Base-by-base conservation (phyloP, 2,888 invertebrate genomes). In the Hipparchia semele region DNA sequence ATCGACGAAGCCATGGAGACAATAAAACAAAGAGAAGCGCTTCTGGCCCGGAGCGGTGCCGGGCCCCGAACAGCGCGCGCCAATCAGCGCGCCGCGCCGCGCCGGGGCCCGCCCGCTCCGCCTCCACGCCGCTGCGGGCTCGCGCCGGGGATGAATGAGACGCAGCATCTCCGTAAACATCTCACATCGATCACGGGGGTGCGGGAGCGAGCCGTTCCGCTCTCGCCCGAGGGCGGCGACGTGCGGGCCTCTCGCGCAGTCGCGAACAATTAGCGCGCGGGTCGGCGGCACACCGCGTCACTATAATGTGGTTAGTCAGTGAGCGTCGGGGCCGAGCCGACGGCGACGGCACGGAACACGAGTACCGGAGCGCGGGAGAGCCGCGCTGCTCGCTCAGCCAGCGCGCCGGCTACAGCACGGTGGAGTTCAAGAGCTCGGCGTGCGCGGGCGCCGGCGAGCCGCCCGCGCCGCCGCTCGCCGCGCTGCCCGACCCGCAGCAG, bases 391-490 rank as follows among this genome's bases (percentile, higher is more conserved):
- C 90, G 89, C 87, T 90, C 81, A 86, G 90, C 89, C 90, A 88
- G 85, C 90, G 90, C 85, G 83, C 88, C 89, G 90, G 90, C 95
- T 94, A 95, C 96, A 94, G 95, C 96, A 96, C 96, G 96, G 96
- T 96, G 97, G 97, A 96, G 96, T 97, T 96, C 96, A 97, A 96
- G 95, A 96, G 96, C 94, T 95, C 95, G 89, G 96, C 96, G 95
- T 96, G 94, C 94, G 94, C 90, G 94, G 93, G 92, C 92, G 94
- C 94, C 92, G 87, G 83, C 61, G 92, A 92, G 88, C 90, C 90
- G 79, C 91, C 91, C 90, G 92, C 90, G 91, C 91, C 90, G 90
- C 90, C 92, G 83, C 95, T 94, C 82, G 92, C 94, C 85, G 94
- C 94, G 83, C 94, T 95, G 83, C 95, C 94, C 80, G 95, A 95